Evolutionary conservation across 2,888 invertebrate species (phyloP).

Genomic region (Temnothorax unifasciatus): DNA sequence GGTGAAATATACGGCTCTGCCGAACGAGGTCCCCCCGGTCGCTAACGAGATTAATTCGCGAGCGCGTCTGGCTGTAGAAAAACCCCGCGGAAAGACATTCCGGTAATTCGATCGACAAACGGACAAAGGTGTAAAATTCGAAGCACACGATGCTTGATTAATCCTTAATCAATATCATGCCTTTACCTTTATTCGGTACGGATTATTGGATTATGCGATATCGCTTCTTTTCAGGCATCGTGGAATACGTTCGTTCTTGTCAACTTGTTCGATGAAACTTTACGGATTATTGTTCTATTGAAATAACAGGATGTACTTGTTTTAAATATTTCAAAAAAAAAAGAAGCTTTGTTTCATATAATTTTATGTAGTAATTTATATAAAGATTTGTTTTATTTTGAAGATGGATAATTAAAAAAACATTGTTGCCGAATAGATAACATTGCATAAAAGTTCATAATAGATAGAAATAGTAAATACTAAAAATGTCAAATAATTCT

Average conservation of each 20-base stretch:
- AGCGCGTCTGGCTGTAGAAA: slow-evolving; percentile 18
- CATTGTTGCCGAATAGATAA: background rate
- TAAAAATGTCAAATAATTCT: background rate
- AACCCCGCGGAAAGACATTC: background rate
- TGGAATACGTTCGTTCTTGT: background rate
- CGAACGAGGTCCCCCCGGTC: background rate
- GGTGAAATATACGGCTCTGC: background rate
- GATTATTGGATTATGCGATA: slow-evolving; percentile 35
- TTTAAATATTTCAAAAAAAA: background rate
- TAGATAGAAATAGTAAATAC: background rate
- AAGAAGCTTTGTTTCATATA: background rate
- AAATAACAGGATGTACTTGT: background rate
- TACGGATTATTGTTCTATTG: background rate
- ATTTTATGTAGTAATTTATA: background rate
- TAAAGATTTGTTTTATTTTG: background rate
- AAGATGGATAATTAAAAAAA: background rate
- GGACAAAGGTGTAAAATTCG: slow-evolving; percentile 20
- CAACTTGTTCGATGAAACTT: background rate
- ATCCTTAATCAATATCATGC: slow-evolving; percentile 4
- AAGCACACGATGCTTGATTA: slow-evolving; percentile 26
- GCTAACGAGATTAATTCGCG: slow-evolving; percentile 39
- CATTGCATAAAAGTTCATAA: background rate
- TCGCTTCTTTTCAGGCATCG: slow-evolving; percentile 5
- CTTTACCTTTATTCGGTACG: slow-evolving; percentile 11
- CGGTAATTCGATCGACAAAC: slow-evolving; percentile 22